These are phyloP conservation scores for Nesogale talazaci DNA, from an alignment of 2,113 vertebrate genomes.

Conservation along the genomic window DNA sequence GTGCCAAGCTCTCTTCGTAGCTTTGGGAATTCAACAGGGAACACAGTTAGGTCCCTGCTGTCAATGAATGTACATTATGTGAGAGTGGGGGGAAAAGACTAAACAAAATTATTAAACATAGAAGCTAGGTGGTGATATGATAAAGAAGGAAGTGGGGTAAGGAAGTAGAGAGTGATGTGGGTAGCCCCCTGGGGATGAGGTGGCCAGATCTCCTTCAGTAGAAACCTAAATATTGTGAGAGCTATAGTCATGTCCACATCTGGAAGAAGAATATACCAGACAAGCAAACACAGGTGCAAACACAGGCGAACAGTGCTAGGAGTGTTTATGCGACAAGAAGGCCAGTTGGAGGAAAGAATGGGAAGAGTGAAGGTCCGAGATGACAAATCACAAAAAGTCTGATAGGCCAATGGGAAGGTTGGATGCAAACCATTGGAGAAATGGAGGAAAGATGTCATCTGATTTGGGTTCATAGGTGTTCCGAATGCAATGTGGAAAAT, in stretches of 20 bases:
- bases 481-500: background rate
- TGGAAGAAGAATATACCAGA: background rate
- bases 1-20: background rate
- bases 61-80: background rate
- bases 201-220: background rate
- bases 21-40: background rate
- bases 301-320: background rate
- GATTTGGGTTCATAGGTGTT: background rate
- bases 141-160: constrained; percentile 5
- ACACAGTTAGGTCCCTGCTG: background rate
- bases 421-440: background rate
- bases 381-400: background rate
- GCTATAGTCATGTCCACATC: background rate
- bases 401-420: background rate
- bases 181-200: too few relatives aligned
- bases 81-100: background rate
- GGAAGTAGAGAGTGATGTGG: background rate
- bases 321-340: background rate
- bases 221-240: background rate
- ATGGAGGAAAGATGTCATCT: background rate
- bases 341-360: background rate
- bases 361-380: background rate
- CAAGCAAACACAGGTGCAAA: background rate
- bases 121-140: background rate
- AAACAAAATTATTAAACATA: background rate